phyloP scores from a whole-genome alignment of 2,888 invertebrate species.

The Iselma pallidipennis region DNA sequence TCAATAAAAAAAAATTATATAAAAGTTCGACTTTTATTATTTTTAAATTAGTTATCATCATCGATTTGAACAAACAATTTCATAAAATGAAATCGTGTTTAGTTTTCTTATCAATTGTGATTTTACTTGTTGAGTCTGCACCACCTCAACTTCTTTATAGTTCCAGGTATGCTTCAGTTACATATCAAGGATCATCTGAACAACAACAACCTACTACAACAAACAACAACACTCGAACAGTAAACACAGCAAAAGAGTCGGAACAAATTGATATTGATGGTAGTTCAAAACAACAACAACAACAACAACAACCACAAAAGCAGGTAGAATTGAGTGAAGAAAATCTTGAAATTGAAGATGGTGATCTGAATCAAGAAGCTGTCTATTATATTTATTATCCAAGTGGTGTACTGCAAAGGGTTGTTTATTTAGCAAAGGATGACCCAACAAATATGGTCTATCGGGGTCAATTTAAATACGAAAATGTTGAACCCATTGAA shows the following conservation, averaged over 20 bases:
- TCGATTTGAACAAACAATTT: neutral
- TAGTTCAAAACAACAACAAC: neutral
- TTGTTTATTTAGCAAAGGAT: conserved; percentile 63
- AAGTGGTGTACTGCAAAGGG: conserved; percentile 65
- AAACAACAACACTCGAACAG: neutral
- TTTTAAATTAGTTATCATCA: neutral
- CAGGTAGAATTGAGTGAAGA: neutral
- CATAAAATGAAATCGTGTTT: neutral
- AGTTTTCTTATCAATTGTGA: neutral
- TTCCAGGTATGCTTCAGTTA: neutral
- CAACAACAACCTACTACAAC: neutral
- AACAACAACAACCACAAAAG: neutral
- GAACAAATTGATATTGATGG: neutral
- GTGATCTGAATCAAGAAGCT: conserved; percentile 52
- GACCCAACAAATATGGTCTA: conserved; percentile 65
- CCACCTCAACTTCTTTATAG: neutral
- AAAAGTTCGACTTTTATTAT: neutral
- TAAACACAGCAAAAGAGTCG: neutral
- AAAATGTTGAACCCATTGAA: conserved; percentile 65
- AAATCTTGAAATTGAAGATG: conserved; percentile 14
- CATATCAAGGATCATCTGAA: neutral
- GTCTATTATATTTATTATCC: conserved; percentile 69
- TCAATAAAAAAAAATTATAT: neutral
- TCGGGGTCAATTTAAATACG: conserved; percentile 66
- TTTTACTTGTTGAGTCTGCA: neutral